Evolutionary conservation across 1,140 invertebrate species (phyloP).

Genomic region (Triops longicaudatus): DNA sequence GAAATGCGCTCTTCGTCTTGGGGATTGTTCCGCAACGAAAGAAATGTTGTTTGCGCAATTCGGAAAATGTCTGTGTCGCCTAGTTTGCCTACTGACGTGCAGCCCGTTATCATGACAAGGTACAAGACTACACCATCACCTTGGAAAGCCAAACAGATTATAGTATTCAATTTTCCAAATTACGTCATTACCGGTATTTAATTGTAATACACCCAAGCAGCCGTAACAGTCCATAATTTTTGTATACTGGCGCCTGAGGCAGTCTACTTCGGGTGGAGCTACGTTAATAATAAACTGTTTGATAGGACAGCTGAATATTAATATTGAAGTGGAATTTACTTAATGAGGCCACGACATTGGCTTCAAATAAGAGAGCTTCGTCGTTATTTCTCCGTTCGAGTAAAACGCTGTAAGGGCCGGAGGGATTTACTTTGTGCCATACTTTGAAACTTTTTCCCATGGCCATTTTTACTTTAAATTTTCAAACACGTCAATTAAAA

Average conservation of each 20-base stretch:
- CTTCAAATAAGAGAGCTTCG: conserved; percentile 80
- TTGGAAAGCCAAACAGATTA: conserved; percentile 35
- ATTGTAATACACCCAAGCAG: conserved; percentile 78
- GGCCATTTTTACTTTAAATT: conserved; percentile 54
- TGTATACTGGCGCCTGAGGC: conserved; percentile 75
- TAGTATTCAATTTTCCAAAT: conserved; percentile 24
- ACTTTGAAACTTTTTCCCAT: conserved; percentile 88
- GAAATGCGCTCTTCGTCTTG: conserved; percentile 69
- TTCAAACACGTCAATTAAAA: too few relatives aligned
- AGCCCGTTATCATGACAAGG: conserved; percentile 86
- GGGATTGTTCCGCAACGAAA: conserved; percentile 67
- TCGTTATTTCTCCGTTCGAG: conserved; percentile 78
- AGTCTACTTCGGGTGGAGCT: conserved; percentile 72
- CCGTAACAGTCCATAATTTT: conserved; percentile 88
- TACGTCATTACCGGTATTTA: conserved; percentile 56
- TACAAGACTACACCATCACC: conserved; percentile 73
- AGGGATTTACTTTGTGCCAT: conserved; percentile 72
- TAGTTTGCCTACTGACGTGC: conserved; percentile 89
- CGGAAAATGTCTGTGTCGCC: conserved; percentile 86
- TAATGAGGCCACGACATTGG: conserved; percentile 72
- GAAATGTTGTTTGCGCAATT: conserved; percentile 81
- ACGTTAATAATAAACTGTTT: conserved; percentile 35
- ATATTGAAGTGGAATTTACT: conserved; percentile 48
- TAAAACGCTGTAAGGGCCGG: conserved; percentile 79
- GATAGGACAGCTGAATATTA: neutral